Percentiles rank a stretch among this genome's conserved stretches.
These are phyloP conservation scores for Limnothrissa miodon DNA, from an alignment of 2,113 vertebrate species.

Conservation along the genomic window DNA sequence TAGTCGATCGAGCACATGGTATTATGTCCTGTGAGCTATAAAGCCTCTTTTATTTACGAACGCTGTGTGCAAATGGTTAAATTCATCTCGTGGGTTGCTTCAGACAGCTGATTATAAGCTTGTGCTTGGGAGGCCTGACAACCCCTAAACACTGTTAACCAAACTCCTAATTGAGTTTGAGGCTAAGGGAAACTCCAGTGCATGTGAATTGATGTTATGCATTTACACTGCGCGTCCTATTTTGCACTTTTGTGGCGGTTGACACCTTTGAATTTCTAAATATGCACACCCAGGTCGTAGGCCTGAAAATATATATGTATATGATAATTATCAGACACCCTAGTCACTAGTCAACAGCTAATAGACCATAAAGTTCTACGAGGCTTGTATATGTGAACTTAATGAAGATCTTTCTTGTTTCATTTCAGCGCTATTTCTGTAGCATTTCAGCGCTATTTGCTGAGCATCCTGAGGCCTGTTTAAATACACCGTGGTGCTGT, in stretches of 20 bases:
- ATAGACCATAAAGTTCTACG: too few species aligned
- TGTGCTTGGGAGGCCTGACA: slow-evolving; percentile 72
- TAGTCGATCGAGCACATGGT: slow-evolving; percentile 83
- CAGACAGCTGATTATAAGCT: slow-evolving; percentile 80
- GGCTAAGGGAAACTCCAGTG: slow-evolving; percentile 72
- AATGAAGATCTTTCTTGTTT: too few species aligned
- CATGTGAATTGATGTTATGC: slow-evolving; percentile 35
- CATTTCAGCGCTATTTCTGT: background rate
- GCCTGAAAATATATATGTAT: too few species aligned
- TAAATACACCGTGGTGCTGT: background rate
- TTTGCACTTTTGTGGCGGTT: background rate
- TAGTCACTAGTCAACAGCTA: too few species aligned
- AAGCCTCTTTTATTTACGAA: slow-evolving; percentile 70
- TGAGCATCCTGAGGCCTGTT: background rate
- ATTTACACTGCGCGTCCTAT: background rate
- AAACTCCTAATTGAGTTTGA: slow-evolving; percentile 57
- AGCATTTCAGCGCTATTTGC: background rate
- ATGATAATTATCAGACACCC: too few species aligned
- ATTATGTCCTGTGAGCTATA: slow-evolving; percentile 73
- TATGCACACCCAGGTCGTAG: background rate
- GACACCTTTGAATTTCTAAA: background rate
- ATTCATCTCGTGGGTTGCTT: slow-evolving; percentile 79
- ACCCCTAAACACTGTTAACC: slow-evolving; percentile 51
- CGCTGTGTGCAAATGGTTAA: slow-evolving; percentile 78
- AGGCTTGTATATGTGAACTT: too few species aligned